Conservation (phyloP, 2,797 vertebrate species). For the Chrosomus eos region DNA sequence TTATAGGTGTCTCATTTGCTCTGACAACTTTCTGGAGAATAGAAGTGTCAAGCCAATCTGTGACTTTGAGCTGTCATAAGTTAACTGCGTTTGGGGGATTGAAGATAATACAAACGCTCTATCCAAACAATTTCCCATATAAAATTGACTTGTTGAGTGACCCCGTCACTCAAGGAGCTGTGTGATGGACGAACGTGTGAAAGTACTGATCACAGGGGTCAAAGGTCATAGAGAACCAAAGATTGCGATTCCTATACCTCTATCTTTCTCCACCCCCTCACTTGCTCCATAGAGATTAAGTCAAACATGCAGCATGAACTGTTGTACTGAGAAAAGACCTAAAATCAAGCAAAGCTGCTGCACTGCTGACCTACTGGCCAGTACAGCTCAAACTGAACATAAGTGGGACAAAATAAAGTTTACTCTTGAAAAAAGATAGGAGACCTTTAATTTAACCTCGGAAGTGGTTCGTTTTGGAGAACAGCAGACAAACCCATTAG, state of each 20-base stretch:
- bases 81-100: background rate
- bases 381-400: background rate
- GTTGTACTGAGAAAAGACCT: background rate
- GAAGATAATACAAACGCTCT: background rate
- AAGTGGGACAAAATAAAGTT: constrained; percentile 16
- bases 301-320: constrained; percentile 36
- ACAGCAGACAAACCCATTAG: constrained; percentile 6
- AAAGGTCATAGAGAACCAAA: constrained; percentile 14
- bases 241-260: constrained; percentile 4
- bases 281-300: background rate
- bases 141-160: constrained; percentile 4
- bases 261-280: constrained; percentile 17
- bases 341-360: constrained; percentile 11
- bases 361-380: background rate
- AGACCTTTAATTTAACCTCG: constrained; percentile 16
- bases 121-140: constrained; percentile 24
- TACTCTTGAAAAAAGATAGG: background rate
- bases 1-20: constrained; percentile 31
- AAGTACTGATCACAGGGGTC: constrained; percentile 10
- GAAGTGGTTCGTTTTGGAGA: background rate
- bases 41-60: background rate
- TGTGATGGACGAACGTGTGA: background rate
- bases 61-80: constrained; percentile 15
- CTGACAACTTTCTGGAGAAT: constrained; percentile 22
- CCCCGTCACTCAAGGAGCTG: background rate